Evolutionary conservation across 2,888 invertebrate species (phyloP).

Genomic region (Amblyjoppa proteus): DNA sequence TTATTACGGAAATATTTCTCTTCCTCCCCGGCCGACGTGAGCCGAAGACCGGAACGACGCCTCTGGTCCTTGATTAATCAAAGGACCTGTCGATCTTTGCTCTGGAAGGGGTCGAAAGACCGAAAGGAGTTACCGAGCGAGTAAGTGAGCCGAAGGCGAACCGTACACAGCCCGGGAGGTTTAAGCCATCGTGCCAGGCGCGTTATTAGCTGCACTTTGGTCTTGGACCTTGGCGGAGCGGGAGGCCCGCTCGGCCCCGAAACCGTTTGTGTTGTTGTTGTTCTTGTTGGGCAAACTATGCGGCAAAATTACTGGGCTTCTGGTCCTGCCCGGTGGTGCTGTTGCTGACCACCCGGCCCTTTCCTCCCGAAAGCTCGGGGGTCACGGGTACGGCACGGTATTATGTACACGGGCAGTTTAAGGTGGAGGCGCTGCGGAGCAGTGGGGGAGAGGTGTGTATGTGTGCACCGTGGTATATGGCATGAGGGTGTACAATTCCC

Average conservation of each 20-base stretch:
- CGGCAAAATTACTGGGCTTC: slow-evolving; percentile 80
- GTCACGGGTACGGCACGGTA: slow-evolving; percentile 37
- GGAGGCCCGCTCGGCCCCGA: slow-evolving; percentile 57
- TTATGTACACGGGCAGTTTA: slow-evolving; percentile 38
- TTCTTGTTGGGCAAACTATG: slow-evolving; percentile 81
- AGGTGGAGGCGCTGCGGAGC: slow-evolving; percentile 54
- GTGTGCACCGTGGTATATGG: slow-evolving; percentile 35
- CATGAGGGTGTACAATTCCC: slow-evolving; percentile 41
- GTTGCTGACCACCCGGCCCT: slow-evolving; percentile 65
- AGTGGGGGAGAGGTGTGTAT: slow-evolving; percentile 22
- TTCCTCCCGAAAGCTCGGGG: slow-evolving; percentile 56
- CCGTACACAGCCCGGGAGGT: slow-evolving; percentile 51
- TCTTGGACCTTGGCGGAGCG: slow-evolving; percentile 60
- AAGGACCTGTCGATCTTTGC: slow-evolving; percentile 59
- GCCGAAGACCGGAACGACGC: neutral
- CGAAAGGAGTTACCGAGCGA: neutral
- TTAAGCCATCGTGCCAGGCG: slow-evolving; percentile 59
- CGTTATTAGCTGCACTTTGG: slow-evolving; percentile 75
- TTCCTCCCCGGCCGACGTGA: neutral
- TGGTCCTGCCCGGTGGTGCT: slow-evolving; percentile 17
- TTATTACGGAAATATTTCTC: slow-evolving; percentile 42
- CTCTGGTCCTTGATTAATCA: slow-evolving; percentile 57
- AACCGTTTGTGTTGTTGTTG: slow-evolving; percentile 78
- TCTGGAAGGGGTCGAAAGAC: slow-evolving; percentile 36
- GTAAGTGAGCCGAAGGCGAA: slow-evolving; percentile 18